phyloP scores from a whole-genome alignment of 2,797 vertebrate genomes.

The Helostoma temminkii region DNA sequence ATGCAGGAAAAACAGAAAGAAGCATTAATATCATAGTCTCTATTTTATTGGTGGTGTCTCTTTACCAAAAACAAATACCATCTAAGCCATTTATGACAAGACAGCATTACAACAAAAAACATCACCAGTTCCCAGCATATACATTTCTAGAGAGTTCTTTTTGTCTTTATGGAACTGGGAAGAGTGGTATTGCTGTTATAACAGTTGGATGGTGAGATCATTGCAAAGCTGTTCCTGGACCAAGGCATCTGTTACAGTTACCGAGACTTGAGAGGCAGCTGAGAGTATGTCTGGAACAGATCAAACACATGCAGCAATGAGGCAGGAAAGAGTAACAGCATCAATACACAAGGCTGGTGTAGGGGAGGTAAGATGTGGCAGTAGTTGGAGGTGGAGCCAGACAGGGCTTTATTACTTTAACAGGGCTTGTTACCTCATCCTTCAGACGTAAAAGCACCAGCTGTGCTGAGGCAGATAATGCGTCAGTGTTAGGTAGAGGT shows the following conservation, averaged over 20 bases:
- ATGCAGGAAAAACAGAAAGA: too few species aligned
- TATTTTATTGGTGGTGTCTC: constrained; percentile 18
- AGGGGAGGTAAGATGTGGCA: constrained; percentile 38
- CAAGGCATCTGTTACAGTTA: constrained; percentile 66
- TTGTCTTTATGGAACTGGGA: constrained; percentile 36
- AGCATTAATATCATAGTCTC: constrained; percentile 13
- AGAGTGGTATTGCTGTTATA: constrained; percentile 51
- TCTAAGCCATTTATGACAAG: constrained; percentile 40
- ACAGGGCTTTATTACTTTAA: constrained; percentile 71
- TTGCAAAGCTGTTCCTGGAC: constrained; percentile 41
- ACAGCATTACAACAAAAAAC: constrained; percentile 35
- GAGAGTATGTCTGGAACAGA: constrained; percentile 70
- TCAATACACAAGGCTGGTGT: constrained; percentile 55
- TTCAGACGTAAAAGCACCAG: constrained; percentile 68
- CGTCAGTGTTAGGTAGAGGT: constrained; percentile 53
- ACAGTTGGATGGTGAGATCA: constrained; percentile 62
- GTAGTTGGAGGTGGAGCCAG: constrained; percentile 25
- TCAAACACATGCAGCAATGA: constrained; percentile 58
- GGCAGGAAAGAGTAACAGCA: constrained; percentile 63
- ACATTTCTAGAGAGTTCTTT: constrained; percentile 31
- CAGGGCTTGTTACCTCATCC: constrained; percentile 74
- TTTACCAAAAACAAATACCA: constrained; percentile 13
- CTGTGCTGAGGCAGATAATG: constrained; percentile 58
- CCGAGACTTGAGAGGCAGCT: constrained; percentile 36
- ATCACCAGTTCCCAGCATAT: constrained; percentile 42